These are phyloP conservation scores for Barypeithes pellucidus DNA, from an alignment of 2,888 invertebrate species.

Conservation along the genomic window DNA sequence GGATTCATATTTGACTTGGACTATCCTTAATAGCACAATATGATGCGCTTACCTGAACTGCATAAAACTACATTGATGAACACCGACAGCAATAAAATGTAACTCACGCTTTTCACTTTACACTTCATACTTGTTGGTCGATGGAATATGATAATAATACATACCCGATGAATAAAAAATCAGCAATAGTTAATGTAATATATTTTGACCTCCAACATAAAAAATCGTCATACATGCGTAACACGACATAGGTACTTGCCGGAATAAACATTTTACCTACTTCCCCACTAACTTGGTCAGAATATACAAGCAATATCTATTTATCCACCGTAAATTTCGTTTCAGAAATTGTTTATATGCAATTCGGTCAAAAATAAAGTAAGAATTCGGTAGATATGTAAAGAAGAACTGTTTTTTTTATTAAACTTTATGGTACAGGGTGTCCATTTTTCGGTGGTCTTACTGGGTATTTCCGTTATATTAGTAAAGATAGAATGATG, in stretches of 20 bases:
- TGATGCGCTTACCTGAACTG: slow-evolving; percentile 54
- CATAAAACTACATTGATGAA: slow-evolving; percentile 45
- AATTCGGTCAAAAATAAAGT: too few relatives aligned
- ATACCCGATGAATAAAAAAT: slow-evolving; percentile 58
- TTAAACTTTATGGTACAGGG: too few relatives aligned
- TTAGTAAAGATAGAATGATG: too few relatives aligned
- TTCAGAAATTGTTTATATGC: too few relatives aligned
- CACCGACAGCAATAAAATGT: slow-evolving; percentile 49
- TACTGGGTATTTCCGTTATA: too few relatives aligned
- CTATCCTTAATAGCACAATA: too few relatives aligned
- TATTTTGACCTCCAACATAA: slow-evolving; percentile 66
- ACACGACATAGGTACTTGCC: slow-evolving; percentile 54
- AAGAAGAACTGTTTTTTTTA: too few relatives aligned
- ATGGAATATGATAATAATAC: slow-evolving; percentile 55
- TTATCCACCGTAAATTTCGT: too few relatives aligned
- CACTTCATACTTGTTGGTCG: slow-evolving; percentile 56
- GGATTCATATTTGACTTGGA: too few relatives aligned
- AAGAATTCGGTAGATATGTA: too few relatives aligned
- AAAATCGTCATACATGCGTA: slow-evolving; percentile 67
- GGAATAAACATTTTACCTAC: slow-evolving; percentile 27
- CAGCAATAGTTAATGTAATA: slow-evolving; percentile 61
- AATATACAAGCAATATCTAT: too few relatives aligned
- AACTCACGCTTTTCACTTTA: slow-evolving; percentile 55
- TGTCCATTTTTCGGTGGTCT: too few relatives aligned
- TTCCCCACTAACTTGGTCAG: slow-evolving; percentile 29